These are phyloP conservation scores for Melanchra persicariae DNA, from an alignment of 2,888 invertebrate species.

Conservation along the genomic window DNA sequence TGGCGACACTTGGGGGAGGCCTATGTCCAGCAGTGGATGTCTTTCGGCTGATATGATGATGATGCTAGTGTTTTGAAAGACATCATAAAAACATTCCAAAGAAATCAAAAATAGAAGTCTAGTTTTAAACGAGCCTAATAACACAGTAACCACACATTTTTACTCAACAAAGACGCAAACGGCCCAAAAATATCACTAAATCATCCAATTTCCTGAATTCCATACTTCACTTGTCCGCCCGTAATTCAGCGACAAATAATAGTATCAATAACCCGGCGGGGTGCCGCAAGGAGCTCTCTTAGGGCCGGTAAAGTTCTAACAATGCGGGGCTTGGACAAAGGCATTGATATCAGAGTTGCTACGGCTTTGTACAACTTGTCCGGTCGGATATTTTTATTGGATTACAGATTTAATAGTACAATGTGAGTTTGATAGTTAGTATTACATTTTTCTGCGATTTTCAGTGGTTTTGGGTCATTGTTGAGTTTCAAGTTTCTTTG, in stretches of 20 bases:
- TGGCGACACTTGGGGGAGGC: too few relatives aligned
- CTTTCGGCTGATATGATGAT: too few relatives aligned
- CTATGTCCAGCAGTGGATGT: too few relatives aligned
- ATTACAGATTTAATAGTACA: slow-evolving; percentile 57
- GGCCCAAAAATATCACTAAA: slow-evolving; percentile 22
- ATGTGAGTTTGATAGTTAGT: slow-evolving; percentile 41
- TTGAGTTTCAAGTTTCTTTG: slow-evolving; percentile 2
- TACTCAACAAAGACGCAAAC: slow-evolving; percentile 9
- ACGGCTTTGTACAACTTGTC: slow-evolving; percentile 62
- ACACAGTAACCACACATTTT: slow-evolving; percentile 7
- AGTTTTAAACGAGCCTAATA: neutral
- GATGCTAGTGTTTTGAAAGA: neutral
- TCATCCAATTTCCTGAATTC: slow-evolving; percentile 55
- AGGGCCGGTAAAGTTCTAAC: slow-evolving; percentile 67
- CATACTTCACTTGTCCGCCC: slow-evolving; percentile 44
- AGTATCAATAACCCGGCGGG: slow-evolving; percentile 60
- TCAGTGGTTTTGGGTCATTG: neutral
- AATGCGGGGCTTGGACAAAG: slow-evolving; percentile 67
- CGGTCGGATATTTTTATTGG: slow-evolving; percentile 60
- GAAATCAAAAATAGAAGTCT: neutral
- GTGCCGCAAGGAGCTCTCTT: slow-evolving; percentile 62
- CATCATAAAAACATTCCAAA: neutral
- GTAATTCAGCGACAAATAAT: slow-evolving; percentile 61
- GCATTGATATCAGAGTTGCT: slow-evolving; percentile 62
- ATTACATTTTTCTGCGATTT: slow-evolving; percentile 29